These are phyloP conservation scores for Gadopsis marmoratus DNA, from an alignment of 2,797 vertebrate genomes.

Conservation along the genomic window DNA sequence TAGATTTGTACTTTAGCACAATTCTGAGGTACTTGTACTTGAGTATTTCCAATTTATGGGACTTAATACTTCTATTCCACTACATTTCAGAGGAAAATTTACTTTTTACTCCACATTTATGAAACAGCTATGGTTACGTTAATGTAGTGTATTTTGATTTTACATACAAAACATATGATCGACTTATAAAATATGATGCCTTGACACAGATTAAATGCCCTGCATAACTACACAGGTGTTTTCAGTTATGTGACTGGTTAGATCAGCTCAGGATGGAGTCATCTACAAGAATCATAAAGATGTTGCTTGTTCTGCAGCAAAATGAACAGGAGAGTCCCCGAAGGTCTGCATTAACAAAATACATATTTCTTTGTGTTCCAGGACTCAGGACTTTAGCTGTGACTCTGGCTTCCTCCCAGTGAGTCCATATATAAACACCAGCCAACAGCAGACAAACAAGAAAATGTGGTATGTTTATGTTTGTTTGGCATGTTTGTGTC, in stretches of 20 bases:
- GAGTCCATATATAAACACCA: conserved; percentile 8
- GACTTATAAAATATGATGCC: neutral
- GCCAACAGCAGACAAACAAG: neutral
- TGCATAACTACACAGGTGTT: too few relatives aligned
- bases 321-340: neutral
- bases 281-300: neutral
- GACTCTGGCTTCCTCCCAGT: conserved; percentile 76
- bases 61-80: neutral
- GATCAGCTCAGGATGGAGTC: neutral
- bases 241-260: neutral
- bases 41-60: neutral
- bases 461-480: neutral
- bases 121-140: neutral
- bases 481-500: conserved; percentile 21
- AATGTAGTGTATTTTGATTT: neutral
- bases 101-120: neutral
- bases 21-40: neutral
- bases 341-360: neutral
- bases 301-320: neutral
- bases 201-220: neutral
- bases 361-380: conserved; percentile 61
- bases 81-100: neutral
- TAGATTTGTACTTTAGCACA: neutral
- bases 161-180: neutral
- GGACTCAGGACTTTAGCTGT: conserved; percentile 81